These are phyloP conservation scores for Oriolus oriolus DNA, from an alignment of 2,113 vertebrate genomes.

Conservation along the genomic window DNA sequence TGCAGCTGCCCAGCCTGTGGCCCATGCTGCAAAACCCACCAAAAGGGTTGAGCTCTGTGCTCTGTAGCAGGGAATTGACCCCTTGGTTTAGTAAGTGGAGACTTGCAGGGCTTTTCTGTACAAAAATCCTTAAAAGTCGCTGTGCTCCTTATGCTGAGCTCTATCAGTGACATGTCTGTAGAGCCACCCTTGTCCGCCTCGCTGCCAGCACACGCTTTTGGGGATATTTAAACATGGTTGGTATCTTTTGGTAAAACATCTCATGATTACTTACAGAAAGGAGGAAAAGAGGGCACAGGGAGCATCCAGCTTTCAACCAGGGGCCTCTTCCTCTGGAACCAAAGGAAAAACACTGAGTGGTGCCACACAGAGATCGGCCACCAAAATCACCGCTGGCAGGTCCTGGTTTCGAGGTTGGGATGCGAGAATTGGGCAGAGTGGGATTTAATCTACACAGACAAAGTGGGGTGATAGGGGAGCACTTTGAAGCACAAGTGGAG, in stretches of 20 bases:
- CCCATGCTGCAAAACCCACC: neutral
- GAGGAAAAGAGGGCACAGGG: neutral
- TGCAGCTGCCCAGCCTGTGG: neutral
- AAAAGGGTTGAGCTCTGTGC: accelerated
- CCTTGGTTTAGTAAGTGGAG: neutral
- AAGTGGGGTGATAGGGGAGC: neutral
- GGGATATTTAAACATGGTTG: neutral
- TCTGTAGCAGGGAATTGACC: accelerated
- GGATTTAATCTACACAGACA: neutral
- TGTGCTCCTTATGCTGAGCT: neutral
- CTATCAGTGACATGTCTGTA: neutral
- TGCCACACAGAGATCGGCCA: neutral
- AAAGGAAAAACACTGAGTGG: neutral
- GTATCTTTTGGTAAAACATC: neutral
- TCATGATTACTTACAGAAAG: neutral
- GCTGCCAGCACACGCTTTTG: neutral
- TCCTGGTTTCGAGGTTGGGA: neutral
- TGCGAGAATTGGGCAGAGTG: neutral
- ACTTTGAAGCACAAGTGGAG: neutral
- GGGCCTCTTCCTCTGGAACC: neutral
- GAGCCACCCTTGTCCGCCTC: neutral
- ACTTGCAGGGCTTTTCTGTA: neutral
- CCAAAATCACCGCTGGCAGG: accelerated
- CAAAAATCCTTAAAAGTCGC: neutral
- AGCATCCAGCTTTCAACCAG: neutral